Evolutionary conservation across 2,888 invertebrate species (phyloP).

Genomic region (Agonum fuliginosum): DNA sequence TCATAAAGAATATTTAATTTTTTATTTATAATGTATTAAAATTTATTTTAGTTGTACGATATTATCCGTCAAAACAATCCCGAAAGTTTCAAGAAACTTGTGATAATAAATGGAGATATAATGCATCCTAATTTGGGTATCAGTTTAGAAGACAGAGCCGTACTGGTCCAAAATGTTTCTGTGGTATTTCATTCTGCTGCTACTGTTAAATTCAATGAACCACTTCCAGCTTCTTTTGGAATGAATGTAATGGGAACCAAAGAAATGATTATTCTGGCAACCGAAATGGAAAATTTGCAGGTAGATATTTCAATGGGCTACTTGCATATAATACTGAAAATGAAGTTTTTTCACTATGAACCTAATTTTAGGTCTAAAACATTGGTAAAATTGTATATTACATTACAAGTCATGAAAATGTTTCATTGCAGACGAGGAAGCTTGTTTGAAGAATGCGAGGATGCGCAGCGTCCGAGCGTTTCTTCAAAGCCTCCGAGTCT

Average conservation of each 20-base stretch:
- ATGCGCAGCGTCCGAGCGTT: too few relatives aligned
- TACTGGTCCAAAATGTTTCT: conserved; percentile 78
- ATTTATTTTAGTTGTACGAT: conserved; percentile 76
- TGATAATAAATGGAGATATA: conserved; percentile 79
- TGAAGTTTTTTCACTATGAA: too few relatives aligned
- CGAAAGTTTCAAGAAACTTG: conserved; percentile 78
- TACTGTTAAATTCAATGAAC: conserved; percentile 88
- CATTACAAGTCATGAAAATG: too few relatives aligned
- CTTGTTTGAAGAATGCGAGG: too few relatives aligned
- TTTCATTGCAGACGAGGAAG: too few relatives aligned
- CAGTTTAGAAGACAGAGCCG: conserved; percentile 73
- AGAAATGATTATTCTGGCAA: conserved; percentile 81
- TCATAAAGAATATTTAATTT: too few relatives aligned
- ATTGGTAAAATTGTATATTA: too few relatives aligned
- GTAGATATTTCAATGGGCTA: too few relatives aligned
- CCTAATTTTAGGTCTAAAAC: too few relatives aligned
- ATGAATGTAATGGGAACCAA: conserved; percentile 87
- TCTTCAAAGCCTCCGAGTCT: too few relatives aligned
- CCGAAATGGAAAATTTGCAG: conserved; percentile 80
- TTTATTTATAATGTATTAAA: not conserved
- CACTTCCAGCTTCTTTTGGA: conserved; percentile 82
- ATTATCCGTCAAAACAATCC: conserved; percentile 76
- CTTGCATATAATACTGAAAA: too few relatives aligned
- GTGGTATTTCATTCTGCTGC: conserved; percentile 90
- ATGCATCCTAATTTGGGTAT: conserved; percentile 78